Percentiles rank a stretch among this genome's conserved stretches.
phyloP scores from a whole-genome alignment of 2,888 invertebrate species.

The Coelinius sp. region DNA sequence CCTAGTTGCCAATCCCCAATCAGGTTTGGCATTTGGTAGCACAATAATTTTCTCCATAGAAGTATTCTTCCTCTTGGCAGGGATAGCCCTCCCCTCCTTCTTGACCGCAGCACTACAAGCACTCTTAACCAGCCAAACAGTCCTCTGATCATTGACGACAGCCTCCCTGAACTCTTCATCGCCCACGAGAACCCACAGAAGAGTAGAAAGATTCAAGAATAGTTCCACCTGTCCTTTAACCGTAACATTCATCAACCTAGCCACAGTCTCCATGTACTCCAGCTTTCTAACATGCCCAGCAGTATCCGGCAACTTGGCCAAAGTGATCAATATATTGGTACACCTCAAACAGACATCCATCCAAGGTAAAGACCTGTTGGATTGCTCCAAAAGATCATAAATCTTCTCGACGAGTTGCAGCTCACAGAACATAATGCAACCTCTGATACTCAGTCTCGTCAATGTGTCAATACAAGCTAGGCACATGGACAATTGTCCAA shows the following conservation, averaged over 20 bases:
- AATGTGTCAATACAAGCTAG: slow-evolving; percentile 70
- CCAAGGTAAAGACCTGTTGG: slow-evolving; percentile 77
- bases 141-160: slow-evolving; percentile 38
- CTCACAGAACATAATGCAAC: slow-evolving; percentile 63
- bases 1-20: slow-evolving; percentile 53
- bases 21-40: slow-evolving; percentile 56
- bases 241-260: slow-evolving; percentile 74
- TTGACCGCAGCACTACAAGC: slow-evolving; percentile 37
- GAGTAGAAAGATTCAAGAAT: slow-evolving; percentile 57
- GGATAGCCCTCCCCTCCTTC: slow-evolving; percentile 35
- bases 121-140: slow-evolving; percentile 40
- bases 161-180: slow-evolving; percentile 51
- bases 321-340: slow-evolving; percentile 77
- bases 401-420: slow-evolving; percentile 65
- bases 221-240: slow-evolving; percentile 51
- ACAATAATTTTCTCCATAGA: slow-evolving; percentile 23
- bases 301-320: slow-evolving; percentile 77
- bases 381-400: slow-evolving; percentile 64
- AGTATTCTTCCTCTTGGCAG: slow-evolving; percentile 26
- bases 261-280: slow-evolving; percentile 74
- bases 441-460: slow-evolving; percentile 65
- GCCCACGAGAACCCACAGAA: slow-evolving; percentile 60
- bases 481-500: slow-evolving; percentile 67
- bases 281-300: slow-evolving; percentile 76
- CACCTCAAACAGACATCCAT: slow-evolving; percentile 74